A percentile compares a stretch with the other conserved stretches of the same genome.
phyloP scores from a whole-genome alignment of 2,888 invertebrate species.

The Aelia acuminata region DNA sequence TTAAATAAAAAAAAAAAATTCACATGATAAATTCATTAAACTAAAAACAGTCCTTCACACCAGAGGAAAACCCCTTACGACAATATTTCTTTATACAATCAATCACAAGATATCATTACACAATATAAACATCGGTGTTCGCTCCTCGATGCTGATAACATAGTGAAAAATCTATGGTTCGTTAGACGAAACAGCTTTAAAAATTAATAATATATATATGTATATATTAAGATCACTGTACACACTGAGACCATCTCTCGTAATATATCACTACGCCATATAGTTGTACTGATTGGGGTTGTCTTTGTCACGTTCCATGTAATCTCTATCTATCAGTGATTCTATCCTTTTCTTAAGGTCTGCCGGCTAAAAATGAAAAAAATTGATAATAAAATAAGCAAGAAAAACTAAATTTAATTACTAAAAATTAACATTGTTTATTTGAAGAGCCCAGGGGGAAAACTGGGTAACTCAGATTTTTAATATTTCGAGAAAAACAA shows the following conservation, averaged over 20 bases:
- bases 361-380: constrained; percentile 80
- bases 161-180: constrained; percentile 51
- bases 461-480: too few species aligned
- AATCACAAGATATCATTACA: constrained; percentile 55
- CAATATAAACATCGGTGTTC: constrained; percentile 52
- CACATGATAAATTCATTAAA: constrained; percentile 51
- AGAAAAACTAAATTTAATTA: too few species aligned
- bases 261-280: constrained; percentile 82
- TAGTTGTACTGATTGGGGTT: constrained; percentile 99
- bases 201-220: constrained; percentile 58
- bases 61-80: constrained; percentile 43
- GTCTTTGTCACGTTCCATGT: constrained; percentile 98
- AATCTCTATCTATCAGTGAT: constrained; percentile 98
- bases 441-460: too few species aligned
- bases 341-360: constrained; percentile 99
- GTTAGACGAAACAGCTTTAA: constrained; percentile 60
- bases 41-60: constrained; percentile 57
- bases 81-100: constrained; percentile 55
- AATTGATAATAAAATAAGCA: not conserved
- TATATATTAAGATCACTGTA: constrained; percentile 60
- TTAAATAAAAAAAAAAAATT: constrained; percentile 47
- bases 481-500: too few species aligned
- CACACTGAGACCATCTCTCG: constrained; percentile 59
- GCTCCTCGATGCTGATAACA: constrained; percentile 45
- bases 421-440: too few species aligned